Percentiles rank a stretch among this genome's conserved stretches.
Evolutionary conservation across 30 jellyfish, hydroid and myxozoan genomes (phyloP).

Genomic region (Hydractinia symbiolongicarpus): DNA sequence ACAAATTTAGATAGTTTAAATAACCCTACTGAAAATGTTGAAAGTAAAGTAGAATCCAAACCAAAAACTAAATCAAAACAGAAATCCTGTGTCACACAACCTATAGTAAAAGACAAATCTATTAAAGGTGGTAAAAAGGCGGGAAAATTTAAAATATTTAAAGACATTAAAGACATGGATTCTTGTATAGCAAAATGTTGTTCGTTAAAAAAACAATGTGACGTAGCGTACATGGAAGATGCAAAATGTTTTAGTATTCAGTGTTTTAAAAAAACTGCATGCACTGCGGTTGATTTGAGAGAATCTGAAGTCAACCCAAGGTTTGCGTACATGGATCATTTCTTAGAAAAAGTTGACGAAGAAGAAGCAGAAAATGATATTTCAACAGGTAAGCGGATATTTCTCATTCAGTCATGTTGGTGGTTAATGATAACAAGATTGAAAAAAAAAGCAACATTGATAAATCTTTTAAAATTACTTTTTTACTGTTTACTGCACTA

Average conservation of each 20-base stretch:
- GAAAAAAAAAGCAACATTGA: no score
- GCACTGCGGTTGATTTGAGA: slow-evolving; percentile 69
- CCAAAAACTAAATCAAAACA: slow-evolving; percentile 7
- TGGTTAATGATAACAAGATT: no score
- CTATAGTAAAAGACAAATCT: slow-evolving; percentile 48
- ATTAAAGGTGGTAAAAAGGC: slow-evolving; percentile 87
- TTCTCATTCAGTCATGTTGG: no score
- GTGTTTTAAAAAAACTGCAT: slow-evolving; percentile 62
- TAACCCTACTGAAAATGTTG: neutral
- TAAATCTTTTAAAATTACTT: no score
- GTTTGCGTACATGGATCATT: slow-evolving; percentile 85
- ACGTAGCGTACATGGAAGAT: slow-evolving; percentile 89
- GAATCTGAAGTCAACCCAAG: slow-evolving; percentile 55
- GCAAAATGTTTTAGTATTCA: slow-evolving; percentile 68
- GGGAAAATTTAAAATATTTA: slow-evolving; percentile 73
- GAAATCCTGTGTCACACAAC: slow-evolving; percentile 39
- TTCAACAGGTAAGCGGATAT: slow-evolving; percentile 53
- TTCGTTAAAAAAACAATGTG: slow-evolving; percentile 55
- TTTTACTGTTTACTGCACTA: no score
- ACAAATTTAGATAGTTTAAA: neutral
- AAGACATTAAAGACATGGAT: slow-evolving; percentile 47
- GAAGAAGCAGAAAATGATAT: slow-evolving; percentile 66
- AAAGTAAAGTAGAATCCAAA: neutral
- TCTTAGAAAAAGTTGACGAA: slow-evolving; percentile 66
- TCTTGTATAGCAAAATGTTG: slow-evolving; percentile 84